Evolutionary conservation across 92 coral and sea anemone species (phyloP).

Genomic region (Palythoa grandiflora): DNA sequence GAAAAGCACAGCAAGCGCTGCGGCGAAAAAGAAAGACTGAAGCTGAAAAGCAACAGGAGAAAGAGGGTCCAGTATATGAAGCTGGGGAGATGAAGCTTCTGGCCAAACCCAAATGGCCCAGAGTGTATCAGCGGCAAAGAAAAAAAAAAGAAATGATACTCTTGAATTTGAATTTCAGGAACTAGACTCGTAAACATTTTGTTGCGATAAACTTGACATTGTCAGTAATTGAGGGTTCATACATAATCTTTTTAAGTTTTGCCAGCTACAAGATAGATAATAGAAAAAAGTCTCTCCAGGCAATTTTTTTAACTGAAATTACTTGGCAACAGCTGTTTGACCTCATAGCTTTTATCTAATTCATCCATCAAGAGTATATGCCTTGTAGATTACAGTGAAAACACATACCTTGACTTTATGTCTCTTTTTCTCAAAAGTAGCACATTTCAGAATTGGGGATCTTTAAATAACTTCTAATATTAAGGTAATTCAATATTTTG

Average conservation of each 20-base stretch:
- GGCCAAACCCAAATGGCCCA: slow-evolving; percentile 17
- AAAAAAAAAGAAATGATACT: slow-evolving; percentile 18
- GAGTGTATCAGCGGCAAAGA: slow-evolving; percentile 18
- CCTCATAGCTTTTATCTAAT: slow-evolving; percentile 12
- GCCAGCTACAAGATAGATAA: slow-evolving; percentile 1
- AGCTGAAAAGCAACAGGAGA: slow-evolving; percentile 35
- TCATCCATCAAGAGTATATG: neutral
- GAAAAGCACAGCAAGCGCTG: neutral
- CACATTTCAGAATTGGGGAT: neutral
- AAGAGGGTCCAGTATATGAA: slow-evolving; percentile 10
- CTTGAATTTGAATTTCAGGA: neutral
- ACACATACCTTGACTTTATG: neutral
- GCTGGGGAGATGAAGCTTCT: slow-evolving; percentile 32
- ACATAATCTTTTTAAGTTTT: neutral
- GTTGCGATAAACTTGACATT: neutral
- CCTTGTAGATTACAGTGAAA: slow-evolving; percentile 22
- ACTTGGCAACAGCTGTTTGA: slow-evolving; percentile 1
- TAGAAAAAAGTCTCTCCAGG: slow-evolving; percentile 2
- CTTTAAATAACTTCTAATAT: slow-evolving; percentile 22
- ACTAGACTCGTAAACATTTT: neutral
- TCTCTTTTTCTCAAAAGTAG: slow-evolving; percentile 23
- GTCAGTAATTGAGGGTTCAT: neutral
- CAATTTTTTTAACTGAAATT: neutral
- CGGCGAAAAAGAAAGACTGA: slow-evolving; percentile 6
- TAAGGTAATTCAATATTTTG: slow-evolving; percentile 7